Percentiles rank a stretch among this genome's conserved stretches.
phyloP scores from a whole-genome alignment of 2,797 vertebrate species.

The Argya squamiceps region DNA sequence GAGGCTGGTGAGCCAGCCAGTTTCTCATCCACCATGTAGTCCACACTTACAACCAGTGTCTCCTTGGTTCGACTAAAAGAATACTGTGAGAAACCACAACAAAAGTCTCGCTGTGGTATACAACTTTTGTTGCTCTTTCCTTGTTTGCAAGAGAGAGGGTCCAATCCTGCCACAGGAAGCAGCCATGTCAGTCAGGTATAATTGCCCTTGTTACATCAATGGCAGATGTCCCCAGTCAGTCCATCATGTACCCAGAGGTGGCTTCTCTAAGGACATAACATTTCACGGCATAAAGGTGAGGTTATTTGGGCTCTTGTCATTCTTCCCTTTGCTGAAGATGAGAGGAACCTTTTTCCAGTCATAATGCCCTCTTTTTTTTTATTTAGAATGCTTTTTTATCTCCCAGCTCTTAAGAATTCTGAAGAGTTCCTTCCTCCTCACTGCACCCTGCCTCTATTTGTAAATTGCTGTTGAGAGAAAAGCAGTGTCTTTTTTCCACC shows the following conservation, averaged over 20 bases:
- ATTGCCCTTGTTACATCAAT: background rate
- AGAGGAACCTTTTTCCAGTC: background rate
- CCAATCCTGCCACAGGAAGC: background rate
- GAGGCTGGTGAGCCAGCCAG: background rate
- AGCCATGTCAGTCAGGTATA: background rate
- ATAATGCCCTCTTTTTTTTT: background rate
- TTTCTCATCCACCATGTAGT: background rate
- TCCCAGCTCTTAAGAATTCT: background rate
- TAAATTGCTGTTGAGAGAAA: background rate
- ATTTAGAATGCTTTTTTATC: background rate
- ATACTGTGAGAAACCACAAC: background rate
- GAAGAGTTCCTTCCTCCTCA: background rate
- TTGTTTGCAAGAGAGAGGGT: background rate
- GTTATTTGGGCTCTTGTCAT: background rate
- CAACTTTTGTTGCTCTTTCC: background rate
- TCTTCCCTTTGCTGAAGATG: background rate
- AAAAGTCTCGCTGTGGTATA: background rate
- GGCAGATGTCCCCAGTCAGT: background rate
- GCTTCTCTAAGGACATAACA: background rate
- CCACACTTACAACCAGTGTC: background rate
- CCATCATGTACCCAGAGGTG: fast-evolving
- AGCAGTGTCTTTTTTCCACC: background rate
- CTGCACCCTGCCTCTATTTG: background rate
- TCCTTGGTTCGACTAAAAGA: background rate
- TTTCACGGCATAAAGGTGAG: background rate